Evolutionary conservation across 92 coral and sea anemone genomes (phyloP).

Genomic region (Actinernus sp.): DNA sequence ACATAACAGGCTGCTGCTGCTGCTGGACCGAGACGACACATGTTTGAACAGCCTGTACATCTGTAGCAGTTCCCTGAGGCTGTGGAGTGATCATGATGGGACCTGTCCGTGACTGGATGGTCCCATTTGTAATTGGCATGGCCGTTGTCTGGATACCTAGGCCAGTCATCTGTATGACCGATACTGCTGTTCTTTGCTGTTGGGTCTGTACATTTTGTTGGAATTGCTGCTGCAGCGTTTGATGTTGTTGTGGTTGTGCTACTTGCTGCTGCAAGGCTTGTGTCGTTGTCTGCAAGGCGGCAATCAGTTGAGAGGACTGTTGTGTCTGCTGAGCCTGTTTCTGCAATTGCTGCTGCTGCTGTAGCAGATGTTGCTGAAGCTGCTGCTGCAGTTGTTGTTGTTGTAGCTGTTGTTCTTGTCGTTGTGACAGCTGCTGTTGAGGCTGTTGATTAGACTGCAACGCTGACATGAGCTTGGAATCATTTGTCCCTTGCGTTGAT

Average conservation of each 20-base stretch:
- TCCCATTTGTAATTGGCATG: not conserved
- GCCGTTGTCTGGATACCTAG: not conserved
- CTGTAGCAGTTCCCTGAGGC: constrained; percentile 4
- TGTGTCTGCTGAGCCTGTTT: constrained; percentile 42
- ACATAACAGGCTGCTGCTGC: not conserved
- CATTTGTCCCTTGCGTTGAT: not conserved
- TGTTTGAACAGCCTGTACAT: not conserved
- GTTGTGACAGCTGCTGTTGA: constrained; percentile 25
- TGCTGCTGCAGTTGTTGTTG: constrained; percentile 30
- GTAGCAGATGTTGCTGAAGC: constrained; percentile 45
- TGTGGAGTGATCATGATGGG: constrained; percentile 26
- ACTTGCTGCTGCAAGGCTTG: constrained; percentile 23
- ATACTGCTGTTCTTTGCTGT: not conserved
- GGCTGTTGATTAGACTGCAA: constrained; percentile 15
- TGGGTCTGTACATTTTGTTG: constrained; percentile 4
- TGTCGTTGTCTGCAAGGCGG: constrained; percentile 28
- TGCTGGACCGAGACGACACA: not conserved
- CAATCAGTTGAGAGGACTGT: constrained; percentile 19
- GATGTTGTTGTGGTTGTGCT: constrained; percentile 36
- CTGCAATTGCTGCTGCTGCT: constrained; percentile 40
- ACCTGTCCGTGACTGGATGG: constrained; percentile 15
- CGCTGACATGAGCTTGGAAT: not conserved
- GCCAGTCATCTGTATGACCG: not conserved
- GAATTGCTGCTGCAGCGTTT: constrained; percentile 21
- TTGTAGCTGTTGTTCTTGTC: constrained; percentile 25